These are phyloP conservation scores for Salvator merianae DNA, from an alignment of 2,113 vertebrate genomes.

Conservation along the genomic window DNA sequence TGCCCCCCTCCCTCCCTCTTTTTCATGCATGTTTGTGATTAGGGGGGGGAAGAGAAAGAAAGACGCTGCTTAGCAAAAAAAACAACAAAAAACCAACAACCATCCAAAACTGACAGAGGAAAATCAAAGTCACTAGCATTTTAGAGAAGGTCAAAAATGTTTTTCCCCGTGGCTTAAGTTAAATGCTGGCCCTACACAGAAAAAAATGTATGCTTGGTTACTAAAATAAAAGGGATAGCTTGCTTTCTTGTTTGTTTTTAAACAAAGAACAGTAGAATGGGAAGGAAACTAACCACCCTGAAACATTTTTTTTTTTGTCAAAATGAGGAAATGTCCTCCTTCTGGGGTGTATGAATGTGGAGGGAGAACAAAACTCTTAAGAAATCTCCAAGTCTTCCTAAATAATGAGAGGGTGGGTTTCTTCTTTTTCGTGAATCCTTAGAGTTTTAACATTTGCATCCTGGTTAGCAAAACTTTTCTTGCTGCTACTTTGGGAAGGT, in stretches of 20 bases:
- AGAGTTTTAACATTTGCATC: constrained; percentile 23
- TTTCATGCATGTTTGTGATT: constrained; percentile 74
- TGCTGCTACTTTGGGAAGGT: constrained; percentile 9
- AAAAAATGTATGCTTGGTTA: constrained; percentile 8
- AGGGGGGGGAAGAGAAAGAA: constrained; percentile 36
- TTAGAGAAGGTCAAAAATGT: constrained; percentile 21
- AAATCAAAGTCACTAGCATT: constrained; percentile 53
- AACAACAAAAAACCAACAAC: constrained; percentile 15
- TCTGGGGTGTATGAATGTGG: not conserved
- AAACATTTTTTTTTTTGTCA: constrained; percentile 10
- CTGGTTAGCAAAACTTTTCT: constrained; percentile 5
- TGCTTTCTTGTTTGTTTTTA: constrained; percentile 5
- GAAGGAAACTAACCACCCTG: not conserved
- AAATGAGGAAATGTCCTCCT: not conserved
- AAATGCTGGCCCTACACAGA: not conserved
- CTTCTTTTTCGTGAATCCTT: constrained; percentile 1
- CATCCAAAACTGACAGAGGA: constrained; percentile 59
- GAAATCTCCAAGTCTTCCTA: not conserved
- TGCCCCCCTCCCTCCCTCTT: constrained; percentile 46
- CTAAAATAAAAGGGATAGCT: constrained; percentile 2
- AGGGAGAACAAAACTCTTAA: not conserved
- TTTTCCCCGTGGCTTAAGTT: constrained; percentile 10
- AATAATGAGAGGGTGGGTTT: not conserved
- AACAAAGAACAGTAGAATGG: constrained; percentile 22
- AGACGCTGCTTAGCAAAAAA: constrained; percentile 58